Conservation (phyloP, 2,888 invertebrate genomes). For the Parnassius apollo region DNA sequence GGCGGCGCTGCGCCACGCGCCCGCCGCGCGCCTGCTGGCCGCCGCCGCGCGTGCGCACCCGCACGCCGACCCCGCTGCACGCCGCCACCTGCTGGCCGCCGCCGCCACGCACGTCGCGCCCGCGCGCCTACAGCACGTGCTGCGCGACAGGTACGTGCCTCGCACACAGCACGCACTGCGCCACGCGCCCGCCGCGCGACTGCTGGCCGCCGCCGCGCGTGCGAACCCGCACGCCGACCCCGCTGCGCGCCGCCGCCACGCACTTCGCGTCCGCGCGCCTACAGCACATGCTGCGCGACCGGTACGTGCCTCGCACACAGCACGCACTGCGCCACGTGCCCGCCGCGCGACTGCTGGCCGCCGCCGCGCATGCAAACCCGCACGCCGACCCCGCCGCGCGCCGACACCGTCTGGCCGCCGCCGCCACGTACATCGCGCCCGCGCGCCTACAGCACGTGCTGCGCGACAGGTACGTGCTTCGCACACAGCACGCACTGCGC, state of each 20-base stretch:
- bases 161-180: slow-evolving; percentile 36
- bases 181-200: slow-evolving; percentile 34
- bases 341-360: slow-evolving; percentile 34
- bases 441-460: no score
- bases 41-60: slow-evolving; percentile 43
- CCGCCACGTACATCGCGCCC: no score
- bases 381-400: background rate
- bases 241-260: background rate
- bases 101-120: slow-evolving; percentile 42
- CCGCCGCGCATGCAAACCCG: slow-evolving; percentile 46
- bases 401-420: no score
- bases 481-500: slow-evolving; percentile 27
- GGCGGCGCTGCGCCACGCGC: slow-evolving; percentile 48
- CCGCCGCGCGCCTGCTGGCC: slow-evolving; percentile 41
- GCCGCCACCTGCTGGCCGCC: slow-evolving; percentile 53
- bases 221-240: no score
- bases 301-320: no score
- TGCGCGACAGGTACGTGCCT: slow-evolving; percentile 43
- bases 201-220: no score
- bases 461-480: no score
- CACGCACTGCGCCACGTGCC: no score
- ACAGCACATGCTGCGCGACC: slow-evolving; percentile 32
- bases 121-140: slow-evolving; percentile 41
- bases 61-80: slow-evolving; percentile 46
- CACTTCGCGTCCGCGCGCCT: no score